Evolutionary conservation across 2,888 invertebrate species (phyloP).

Genomic region (Scaptomyza polygonia): DNA sequence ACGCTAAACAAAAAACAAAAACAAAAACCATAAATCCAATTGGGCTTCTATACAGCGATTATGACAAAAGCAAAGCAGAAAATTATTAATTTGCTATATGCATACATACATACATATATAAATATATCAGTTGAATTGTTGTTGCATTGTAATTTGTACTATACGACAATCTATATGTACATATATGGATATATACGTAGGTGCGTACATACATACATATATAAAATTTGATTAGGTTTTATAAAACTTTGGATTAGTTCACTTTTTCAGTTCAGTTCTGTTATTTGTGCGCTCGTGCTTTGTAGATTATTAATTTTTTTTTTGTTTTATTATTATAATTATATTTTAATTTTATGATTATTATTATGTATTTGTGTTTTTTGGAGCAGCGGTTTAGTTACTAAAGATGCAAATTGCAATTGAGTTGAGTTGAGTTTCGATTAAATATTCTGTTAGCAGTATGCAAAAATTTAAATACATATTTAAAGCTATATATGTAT

Average conservation of each 20-base stretch:
- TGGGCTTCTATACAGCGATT: slow-evolving; percentile 16
- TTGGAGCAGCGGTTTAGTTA: slow-evolving; percentile 65
- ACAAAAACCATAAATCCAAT: slow-evolving; percentile 7
- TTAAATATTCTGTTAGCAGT: slow-evolving; percentile 41
- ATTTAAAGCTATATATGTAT: slow-evolving; percentile 25
- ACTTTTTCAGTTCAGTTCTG: slow-evolving; percentile 23
- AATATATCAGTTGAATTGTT: slow-evolving; percentile 11
- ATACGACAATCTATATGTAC: slow-evolving; percentile 16
- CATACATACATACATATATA: slow-evolving; percentile 9
- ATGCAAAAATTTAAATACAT: slow-evolving; percentile 44
- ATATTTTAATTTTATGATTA: slow-evolving; percentile 26
- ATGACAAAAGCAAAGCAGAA: slow-evolving; percentile 20
- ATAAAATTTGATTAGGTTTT: slow-evolving; percentile 20
- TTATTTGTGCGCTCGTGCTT: slow-evolving; percentile 30
- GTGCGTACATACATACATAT: slow-evolving; percentile 5
- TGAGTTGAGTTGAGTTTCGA: slow-evolving; percentile 46
- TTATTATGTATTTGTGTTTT: slow-evolving; percentile 28
- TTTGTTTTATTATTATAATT: slow-evolving; percentile 23
- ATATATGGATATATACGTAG: slow-evolving; percentile 15
- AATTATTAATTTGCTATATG: slow-evolving; percentile 5
- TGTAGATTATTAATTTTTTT: slow-evolving; percentile 35
- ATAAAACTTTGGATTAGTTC: slow-evolving; percentile 4
- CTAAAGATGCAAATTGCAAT: slow-evolving; percentile 55
- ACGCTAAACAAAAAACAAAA: neutral
- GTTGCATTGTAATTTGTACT: slow-evolving; percentile 1